Percentiles rank a stretch among this genome's conserved stretches.
Conservation (phyloP, 2,113 vertebrate genomes). For the Scortum barcoo region DNA sequence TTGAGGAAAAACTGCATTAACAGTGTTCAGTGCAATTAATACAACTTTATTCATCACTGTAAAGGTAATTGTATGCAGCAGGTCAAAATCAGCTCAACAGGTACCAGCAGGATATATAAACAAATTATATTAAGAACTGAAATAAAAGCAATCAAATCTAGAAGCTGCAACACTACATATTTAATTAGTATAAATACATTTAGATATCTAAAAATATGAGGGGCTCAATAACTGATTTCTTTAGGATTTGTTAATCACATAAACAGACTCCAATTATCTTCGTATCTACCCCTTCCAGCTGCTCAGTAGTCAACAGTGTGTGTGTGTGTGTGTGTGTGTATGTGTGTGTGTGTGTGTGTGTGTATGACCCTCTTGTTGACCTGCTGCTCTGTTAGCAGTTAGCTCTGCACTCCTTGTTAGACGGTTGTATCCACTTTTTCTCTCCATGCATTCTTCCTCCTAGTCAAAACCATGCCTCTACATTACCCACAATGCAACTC, state of each 20-base stretch:
- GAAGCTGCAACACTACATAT: neutral
- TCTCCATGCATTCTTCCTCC: neutral
- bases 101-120: neutral
- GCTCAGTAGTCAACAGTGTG: neutral
- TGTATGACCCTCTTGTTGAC: neutral
- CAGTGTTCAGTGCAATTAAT: neutral
- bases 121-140: neutral
- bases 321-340: no score
- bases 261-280: no score
- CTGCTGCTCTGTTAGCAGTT: neutral
- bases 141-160: neutral
- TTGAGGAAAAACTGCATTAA: neutral
- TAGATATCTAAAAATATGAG: neutral
- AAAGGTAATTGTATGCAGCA: no score
- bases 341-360: neutral
- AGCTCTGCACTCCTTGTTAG: neutral
- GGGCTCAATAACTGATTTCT: no score
- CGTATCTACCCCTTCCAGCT: no score
- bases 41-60: neutral
- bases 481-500: slow-evolving; percentile 3
- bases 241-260: no score
- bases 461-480: neutral
- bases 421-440: neutral
- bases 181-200: neutral
- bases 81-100: neutral